Base-by-base conservation (phyloP, 1,140 invertebrate genomes). In the Adelges cooleyi region DNA sequence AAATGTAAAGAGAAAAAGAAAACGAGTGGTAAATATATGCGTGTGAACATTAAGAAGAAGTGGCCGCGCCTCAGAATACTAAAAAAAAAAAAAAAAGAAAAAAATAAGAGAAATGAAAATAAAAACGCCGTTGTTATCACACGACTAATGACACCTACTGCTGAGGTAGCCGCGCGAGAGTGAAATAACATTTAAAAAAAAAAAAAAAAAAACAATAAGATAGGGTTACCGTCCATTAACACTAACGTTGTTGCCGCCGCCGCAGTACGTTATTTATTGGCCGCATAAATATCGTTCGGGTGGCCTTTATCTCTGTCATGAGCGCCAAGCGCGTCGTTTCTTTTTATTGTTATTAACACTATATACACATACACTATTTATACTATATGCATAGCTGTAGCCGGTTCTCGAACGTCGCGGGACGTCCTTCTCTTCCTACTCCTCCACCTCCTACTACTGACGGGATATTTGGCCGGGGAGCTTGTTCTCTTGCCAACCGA, bases 111-210 rank as follows among this genome's bases (percentile, higher is more conserved):
- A 2, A 27, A 27, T 25, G 15, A 27, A 50, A 22, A 27, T 38
- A 56, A 15, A 56, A 56, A 5, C 36, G 33, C 29, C 53, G 38
- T 62, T 62, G 56, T 62, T 62, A 62, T 62, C 56, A 62, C 56
- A 62, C 56, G 56, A 62, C 56, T 62, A 62, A 62, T 62, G 56
- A 62, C 56, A 62, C 56, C 56, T 62, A 62, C 56, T 62, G 56
- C 56, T 62, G 56, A 62, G 56, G 56, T 46, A 62, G 56, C 53
- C 22, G n/a, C 4, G 33, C 27, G n/a, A 15, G 2, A 17, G n/a
- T n/a, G 17, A 20, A 1, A 59, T 44, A 44, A 23, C 2, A 56
- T 33, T 18, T 46, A 29, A 56, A 22, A 59, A 40, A 42, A 42
- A 18, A 40, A 56, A 56, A 48, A 48, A 44, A 50, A 62, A 48